Conservation (phyloP, 2,797 vertebrate genomes). For the Myotis daubentonii region DNA sequence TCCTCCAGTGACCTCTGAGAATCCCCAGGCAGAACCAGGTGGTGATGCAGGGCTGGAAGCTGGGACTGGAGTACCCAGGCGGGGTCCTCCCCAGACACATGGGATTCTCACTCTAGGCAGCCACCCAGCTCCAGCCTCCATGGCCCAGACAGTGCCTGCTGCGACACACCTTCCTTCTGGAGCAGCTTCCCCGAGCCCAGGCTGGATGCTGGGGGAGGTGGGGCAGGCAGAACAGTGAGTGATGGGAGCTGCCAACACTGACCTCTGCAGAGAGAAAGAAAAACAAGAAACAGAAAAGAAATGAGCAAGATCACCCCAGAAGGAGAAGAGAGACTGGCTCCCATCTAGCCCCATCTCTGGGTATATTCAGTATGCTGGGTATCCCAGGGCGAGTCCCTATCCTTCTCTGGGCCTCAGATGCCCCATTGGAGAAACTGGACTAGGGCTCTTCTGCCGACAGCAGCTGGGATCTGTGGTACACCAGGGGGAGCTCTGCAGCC, state of each 20-base stretch:
- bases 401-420: neutral
- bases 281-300: too few species aligned
- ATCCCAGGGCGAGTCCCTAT: neutral
- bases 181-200: neutral
- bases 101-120: constrained; percentile 85
- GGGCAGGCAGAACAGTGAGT: neutral
- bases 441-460: neutral
- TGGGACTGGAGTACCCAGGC: neutral
- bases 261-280: neutral
- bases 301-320: neutral
- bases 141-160: constrained; percentile 82
- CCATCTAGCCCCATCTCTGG: neutral
- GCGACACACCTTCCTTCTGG: constrained; percentile 85
- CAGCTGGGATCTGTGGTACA: neutral
- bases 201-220: rapidly evolving
- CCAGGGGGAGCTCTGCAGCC: neutral
- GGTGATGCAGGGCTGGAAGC: neutral
- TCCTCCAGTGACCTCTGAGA: neutral
- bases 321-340: neutral
- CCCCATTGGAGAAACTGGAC: neutral
- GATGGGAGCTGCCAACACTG: neutral
- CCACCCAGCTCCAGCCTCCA: constrained; percentile 84
- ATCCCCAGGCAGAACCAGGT: neutral
- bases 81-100: constrained; percentile 77
- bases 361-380: neutral